Conservation (phyloP, 2,113 vertebrate species). For the Pithys albifrons region DNA sequence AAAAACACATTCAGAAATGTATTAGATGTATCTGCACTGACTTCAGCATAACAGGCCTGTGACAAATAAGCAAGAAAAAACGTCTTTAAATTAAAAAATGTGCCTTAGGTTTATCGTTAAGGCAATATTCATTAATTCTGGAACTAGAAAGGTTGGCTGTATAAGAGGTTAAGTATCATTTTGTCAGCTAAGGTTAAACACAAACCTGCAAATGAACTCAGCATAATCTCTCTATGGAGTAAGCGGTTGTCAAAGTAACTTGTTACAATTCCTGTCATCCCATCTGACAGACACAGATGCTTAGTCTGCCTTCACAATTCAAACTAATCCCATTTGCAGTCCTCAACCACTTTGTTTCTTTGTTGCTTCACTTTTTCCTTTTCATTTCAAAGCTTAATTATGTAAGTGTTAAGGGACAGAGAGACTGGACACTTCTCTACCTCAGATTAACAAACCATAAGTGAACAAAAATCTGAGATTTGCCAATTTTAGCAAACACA, state of each 20-base stretch:
- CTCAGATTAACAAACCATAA: conserved; percentile 62
- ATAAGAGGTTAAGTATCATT: conserved; percentile 78
- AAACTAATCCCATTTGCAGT: conserved; percentile 82
- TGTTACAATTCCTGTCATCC: conserved; percentile 82
- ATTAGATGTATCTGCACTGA: not conserved
- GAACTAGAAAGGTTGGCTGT: conserved; percentile 63
- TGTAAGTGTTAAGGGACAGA: conserved; percentile 58
- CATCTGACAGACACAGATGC: conserved; percentile 78
- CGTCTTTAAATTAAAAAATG: not conserved
- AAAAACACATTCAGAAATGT: not conserved
- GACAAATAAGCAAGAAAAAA: not conserved
- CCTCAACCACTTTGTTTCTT: conserved; percentile 70
- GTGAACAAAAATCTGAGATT: conserved; percentile 17
- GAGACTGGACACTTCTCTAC: conserved; percentile 54
- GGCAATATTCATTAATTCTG: conserved; percentile 66
- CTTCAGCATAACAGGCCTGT: not conserved
- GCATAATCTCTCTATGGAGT: conserved; percentile 78
- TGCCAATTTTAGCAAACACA: not conserved
- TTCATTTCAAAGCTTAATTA: conserved; percentile 74
- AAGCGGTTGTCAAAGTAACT: conserved; percentile 82
- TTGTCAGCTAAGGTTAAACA: conserved; percentile 76
- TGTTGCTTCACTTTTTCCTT: conserved; percentile 73
- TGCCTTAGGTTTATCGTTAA: conserved; percentile 56
- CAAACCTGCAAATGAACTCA: conserved; percentile 78
- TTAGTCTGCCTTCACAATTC: conserved; percentile 77